Conservation (phyloP, 2,888 invertebrate species). For the Cephus pulcher region DNA sequence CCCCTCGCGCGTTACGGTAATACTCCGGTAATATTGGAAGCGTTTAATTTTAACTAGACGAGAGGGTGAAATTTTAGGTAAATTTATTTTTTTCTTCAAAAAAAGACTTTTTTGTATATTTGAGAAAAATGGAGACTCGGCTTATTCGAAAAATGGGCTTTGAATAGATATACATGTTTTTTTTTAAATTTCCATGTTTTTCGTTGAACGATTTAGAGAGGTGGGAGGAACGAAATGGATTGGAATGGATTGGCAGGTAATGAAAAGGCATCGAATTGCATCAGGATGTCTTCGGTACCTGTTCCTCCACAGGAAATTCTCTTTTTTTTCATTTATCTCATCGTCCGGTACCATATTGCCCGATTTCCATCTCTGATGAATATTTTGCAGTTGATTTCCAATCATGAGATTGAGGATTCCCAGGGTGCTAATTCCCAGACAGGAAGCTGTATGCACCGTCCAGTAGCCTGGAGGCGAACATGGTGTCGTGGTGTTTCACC, state of each 20-base stretch:
- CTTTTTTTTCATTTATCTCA: not conserved
- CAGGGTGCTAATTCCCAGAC: not conserved
- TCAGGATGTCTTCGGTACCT: not conserved
- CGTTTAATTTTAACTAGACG: not conserved
- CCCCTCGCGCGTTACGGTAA: not conserved
- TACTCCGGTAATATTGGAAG: not conserved
- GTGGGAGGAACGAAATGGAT: not conserved
- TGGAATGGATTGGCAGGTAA: not conserved
- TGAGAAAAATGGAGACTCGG: not conserved
- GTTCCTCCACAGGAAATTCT: not conserved
- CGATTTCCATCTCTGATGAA: not conserved
- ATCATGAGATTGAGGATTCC: not conserved
- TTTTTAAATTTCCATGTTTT: not conserved
- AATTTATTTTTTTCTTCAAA: not conserved
- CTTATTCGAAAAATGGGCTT: not conserved
- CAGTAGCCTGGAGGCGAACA: not conserved
- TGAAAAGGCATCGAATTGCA: not conserved
- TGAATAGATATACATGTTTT: not conserved
- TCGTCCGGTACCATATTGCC: not conserved
- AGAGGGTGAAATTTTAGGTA: not conserved
- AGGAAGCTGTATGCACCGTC: not conserved
- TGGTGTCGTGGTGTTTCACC: not conserved
- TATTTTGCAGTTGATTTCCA: not conserved
- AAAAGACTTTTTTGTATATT: not conserved
- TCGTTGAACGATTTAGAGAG: not conserved